Conservation (phyloP, 2,888 invertebrate species). For the Parascotia fuliginaria region DNA sequence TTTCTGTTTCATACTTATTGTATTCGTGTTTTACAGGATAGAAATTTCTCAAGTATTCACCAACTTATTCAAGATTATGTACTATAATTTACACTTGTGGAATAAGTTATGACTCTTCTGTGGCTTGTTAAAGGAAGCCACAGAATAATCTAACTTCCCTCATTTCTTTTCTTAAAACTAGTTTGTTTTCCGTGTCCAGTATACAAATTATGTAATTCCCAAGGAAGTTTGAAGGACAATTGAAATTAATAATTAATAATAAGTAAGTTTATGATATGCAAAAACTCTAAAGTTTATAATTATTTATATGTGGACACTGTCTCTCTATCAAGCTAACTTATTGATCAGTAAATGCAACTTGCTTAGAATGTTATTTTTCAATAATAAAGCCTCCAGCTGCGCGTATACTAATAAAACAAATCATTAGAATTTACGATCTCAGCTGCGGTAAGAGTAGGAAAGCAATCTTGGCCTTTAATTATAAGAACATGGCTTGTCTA, state of each 20-base stretch:
- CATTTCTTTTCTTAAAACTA: no score
- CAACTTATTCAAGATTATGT: not conserved
- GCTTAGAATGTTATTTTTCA: not conserved
- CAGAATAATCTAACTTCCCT: no score
- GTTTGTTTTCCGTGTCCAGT: no score
- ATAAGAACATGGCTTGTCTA: not conserved
- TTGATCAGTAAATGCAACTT: not conserved
- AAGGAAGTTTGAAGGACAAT: no score
- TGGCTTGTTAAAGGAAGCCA: no score
- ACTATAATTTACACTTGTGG: not conserved
- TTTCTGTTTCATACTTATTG: not conserved
- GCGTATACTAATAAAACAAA: constrained; percentile 2
- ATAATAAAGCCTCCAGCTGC: not conserved
- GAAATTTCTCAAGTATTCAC: not conserved
- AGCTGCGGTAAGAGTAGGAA: constrained; percentile 1
- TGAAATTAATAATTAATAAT: no score
- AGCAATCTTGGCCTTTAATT: not conserved
- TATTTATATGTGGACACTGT: not conserved
- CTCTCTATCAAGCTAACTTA: not conserved
- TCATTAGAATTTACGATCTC: constrained; percentile 4
- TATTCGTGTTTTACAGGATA: not conserved
- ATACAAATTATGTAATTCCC: no score
- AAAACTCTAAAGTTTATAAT: not conserved
- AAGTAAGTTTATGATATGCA: no score
- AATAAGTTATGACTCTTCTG: not conserved